These are phyloP conservation scores for Danaus chrysippus DNA, from an alignment of 2,888 invertebrate species.

Conservation along the genomic window DNA sequence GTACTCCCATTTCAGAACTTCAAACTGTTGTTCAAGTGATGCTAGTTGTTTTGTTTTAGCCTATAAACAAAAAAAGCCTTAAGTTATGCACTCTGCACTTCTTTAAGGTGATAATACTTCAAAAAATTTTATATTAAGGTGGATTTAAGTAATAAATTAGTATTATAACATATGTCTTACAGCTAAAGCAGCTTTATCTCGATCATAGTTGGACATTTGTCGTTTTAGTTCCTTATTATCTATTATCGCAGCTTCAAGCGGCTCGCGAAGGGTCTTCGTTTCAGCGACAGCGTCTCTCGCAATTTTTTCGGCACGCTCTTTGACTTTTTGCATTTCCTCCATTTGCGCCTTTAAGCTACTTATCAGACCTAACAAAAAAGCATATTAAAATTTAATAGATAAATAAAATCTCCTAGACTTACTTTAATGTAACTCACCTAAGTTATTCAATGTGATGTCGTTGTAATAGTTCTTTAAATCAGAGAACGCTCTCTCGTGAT, in stretches of 20 bases:
- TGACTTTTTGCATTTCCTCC: slow-evolving; percentile 88
- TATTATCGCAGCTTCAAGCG: slow-evolving; percentile 83
- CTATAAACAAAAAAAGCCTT: slow-evolving; percentile 43
- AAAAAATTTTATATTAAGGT: no score
- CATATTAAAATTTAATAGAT: not conserved
- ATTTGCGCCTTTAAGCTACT: slow-evolving; percentile 88
- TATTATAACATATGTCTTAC: slow-evolving; percentile 50
- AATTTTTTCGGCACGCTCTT: slow-evolving; percentile 87
- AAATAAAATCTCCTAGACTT: no score
- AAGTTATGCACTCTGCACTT: not conserved
- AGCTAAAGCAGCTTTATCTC: slow-evolving; percentile 87
- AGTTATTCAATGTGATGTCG: slow-evolving; percentile 95
- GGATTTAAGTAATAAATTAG: no score
- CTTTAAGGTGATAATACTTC: not conserved
- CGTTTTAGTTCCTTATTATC: slow-evolving; percentile 86
- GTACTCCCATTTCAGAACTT: slow-evolving; percentile 81
- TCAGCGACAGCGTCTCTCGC: slow-evolving; percentile 83
- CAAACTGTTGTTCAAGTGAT: slow-evolving; percentile 76
- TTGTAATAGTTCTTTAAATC: slow-evolving; percentile 97
- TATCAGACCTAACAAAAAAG: slow-evolving; percentile 79
- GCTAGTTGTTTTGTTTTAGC: slow-evolving; percentile 77
- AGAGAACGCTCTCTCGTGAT: slow-evolving; percentile 91
- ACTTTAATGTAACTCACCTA: slow-evolving; percentile 73
- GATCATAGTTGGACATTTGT: slow-evolving; percentile 90
- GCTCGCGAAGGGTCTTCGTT: slow-evolving; percentile 85